Base-by-base conservation (phyloP, 2,113 vertebrate genomes). In the Panthera leo region DNA sequence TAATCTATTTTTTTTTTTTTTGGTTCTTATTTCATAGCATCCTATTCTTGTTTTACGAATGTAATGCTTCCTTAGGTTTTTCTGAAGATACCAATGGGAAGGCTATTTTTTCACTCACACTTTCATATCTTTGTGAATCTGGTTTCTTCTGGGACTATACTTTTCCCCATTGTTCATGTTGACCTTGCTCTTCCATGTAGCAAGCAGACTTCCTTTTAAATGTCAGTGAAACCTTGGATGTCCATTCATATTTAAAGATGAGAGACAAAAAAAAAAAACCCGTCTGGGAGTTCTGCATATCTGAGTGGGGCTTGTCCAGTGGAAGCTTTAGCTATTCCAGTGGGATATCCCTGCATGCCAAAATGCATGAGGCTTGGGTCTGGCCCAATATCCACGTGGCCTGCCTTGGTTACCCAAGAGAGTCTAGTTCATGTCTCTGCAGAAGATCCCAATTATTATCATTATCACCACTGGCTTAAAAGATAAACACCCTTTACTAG, bases 41-140 rank as follows among this genome's bases (percentile, higher is more conserved):
- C 39, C 91, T 88, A 8, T 86, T 96, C 95, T 90, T 82, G 65
- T 78, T 88, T 90, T 75, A 94, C 5, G 25, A 25, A 85, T 5
- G 7, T 19, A 29, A 23, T 51, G 34, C 5, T 55, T 48, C 92
- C 83, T 67, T 19, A 29, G 4, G 29, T 42, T 42, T 89, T n/a
- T 89, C 70, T 34, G 48, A 91, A 55, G 45, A 51, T 21, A 75
- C 34, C 61, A 78, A 21, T 0, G 23, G 48, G 84, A 34, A 27
- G 8, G 68, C 31, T 48, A 42, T n/a, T 55, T 79, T 68, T 58
- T 27, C 9, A 5, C 23, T 86, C 68, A 68, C 11, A 23, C 19
- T 78, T 55, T 65, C 67, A 25, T 34, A n/a, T 86, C 67, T 23
- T 70, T 55, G 21, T 42, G 36, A 73, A 48, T 85, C 31, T 53